Evolutionary conservation across 2,113 vertebrate genomes (phyloP).

Genomic region (human (Homo sapiens)): GRCh38 chr3:59215501-59216000

Average conservation of each 20-base stretch:
- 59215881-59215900: background rate
- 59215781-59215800: background rate
- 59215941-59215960: background rate
- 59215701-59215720: background rate
- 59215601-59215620: background rate
- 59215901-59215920: background rate
- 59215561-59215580: background rate
- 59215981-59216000: background rate
- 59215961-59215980: background rate
- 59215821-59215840: background rate
- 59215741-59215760: background rate
- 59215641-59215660: background rate
- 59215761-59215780: background rate
- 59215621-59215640: background rate
- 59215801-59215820: background rate
- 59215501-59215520: too few relatives aligned
- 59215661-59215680: background rate
- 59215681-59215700: background rate
- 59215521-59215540: background rate
- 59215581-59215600: background rate
- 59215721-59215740: background rate
- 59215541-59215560: background rate
- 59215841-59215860: background rate
- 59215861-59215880: slow-evolving; percentile 26
- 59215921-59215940: background rate